A percentile compares a stretch with the other conserved stretches of the same genome.
Conservation (phyloP, 2,113 vertebrate genomes). For the Oncorhynchus kisutch region DNA sequence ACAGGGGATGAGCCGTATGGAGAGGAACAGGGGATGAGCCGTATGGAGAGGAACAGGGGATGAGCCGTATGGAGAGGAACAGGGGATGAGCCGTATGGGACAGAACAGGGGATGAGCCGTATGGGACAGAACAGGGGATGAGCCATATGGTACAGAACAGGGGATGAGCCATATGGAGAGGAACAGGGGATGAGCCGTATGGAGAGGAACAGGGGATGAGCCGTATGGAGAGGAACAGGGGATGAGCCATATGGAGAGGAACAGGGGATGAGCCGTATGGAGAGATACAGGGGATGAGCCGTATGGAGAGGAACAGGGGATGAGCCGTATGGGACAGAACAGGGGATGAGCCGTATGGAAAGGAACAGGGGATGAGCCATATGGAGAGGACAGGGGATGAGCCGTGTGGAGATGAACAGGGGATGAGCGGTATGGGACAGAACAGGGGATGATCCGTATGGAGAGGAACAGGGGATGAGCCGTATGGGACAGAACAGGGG, state of each 20-base stretch:
- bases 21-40: neutral
- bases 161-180: rapidly evolving
- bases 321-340: no score
- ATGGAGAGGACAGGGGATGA: no score
- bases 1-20: neutral
- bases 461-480: neutral
- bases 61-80: neutral
- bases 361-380: neutral
- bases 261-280: neutral
- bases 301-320: neutral
- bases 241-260: neutral
- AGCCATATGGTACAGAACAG: neutral
- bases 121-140: no score
- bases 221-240: neutral
- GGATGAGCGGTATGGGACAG: neutral
- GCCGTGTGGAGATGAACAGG: neutral
- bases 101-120: no score
- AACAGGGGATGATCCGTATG: neutral
- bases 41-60: no score
- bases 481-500: no score
- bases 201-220: neutral
- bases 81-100: neutral
- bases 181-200: neutral
- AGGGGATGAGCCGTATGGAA: neutral
- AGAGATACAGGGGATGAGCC: no score